Evolutionary conservation across 2,888 invertebrate genomes (phyloP), one percentile per base, ranked within the genome.

Genomic region (Cryptus viduatorius): DNA sequence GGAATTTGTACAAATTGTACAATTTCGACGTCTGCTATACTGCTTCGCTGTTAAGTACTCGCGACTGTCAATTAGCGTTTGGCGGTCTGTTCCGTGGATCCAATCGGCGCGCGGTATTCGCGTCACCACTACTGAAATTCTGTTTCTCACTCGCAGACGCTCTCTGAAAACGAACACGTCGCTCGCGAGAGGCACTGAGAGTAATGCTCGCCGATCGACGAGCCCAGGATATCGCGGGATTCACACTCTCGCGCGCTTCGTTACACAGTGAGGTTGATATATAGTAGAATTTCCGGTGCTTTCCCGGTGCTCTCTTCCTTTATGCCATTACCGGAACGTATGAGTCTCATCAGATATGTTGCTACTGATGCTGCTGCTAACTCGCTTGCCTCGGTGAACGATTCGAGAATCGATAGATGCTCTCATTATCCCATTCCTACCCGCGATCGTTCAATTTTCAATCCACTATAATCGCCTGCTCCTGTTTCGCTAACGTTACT

Each of bases 61-160:
- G 84, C 67, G 82, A 78, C 82, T 84, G 84, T 84, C 84, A 84
- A 84, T 84, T 84, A 84, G 71, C 82, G 75, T 82, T 82, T 82
- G 84, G 37, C 79, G 82, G 79, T 84, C 64, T 65, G 69, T 50
- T 37, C 79, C 79, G 59, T 65, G 76, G 79, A 73, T 82, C 79
- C 79, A 82, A 84, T 84, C 84, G 79, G 79, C n/a, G 50, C 71
- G 75, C 31, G 8, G 31, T 4, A 31, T 59, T 24, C 24, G 59
- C n/a, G n/a, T 48, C 48, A 14, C 29, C 19, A 4, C 12, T 19
- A 37, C 71, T 44, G 5, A 29, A 37, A 37, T 64, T 64, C 50
- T 42, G 56, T 73, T 64, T 64, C 42, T 3, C 67, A 19, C 56
- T 31, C 44, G 16, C 44, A 8, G 48, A 7, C 42, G n/a, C 19